A percentile compares a stretch with the other conserved stretches of the same genome.
These are phyloP conservation scores for Australoheros facetus DNA, from an alignment of 2,797 vertebrate genomes.

Conservation along the genomic window DNA sequence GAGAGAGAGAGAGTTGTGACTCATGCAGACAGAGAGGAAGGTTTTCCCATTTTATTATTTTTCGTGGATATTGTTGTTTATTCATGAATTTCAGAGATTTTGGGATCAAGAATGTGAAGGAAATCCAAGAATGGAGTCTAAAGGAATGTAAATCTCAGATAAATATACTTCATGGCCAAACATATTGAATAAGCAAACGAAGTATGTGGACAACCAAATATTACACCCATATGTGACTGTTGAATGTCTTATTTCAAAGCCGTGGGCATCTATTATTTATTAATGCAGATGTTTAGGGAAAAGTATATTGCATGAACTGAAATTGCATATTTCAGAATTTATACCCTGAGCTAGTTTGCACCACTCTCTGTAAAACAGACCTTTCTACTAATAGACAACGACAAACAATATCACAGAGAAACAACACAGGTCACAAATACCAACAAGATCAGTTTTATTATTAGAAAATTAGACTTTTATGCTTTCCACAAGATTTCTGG, in stretches of 20 bases:
- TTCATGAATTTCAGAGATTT: slow-evolving; percentile 3
- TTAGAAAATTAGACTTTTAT: neutral
- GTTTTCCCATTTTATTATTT: neutral
- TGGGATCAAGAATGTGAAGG: neutral
- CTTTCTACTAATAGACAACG: neutral
- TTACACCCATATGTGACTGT: neutral
- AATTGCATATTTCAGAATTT: neutral
- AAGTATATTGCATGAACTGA: neutral
- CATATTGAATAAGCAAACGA: neutral
- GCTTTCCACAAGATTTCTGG: neutral
- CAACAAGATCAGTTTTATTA: neutral
- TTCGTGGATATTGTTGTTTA: neutral
- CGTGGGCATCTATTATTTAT: neutral
- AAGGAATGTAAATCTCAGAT: slow-evolving; percentile 1
- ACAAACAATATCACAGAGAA: neutral
- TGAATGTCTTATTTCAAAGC: neutral
- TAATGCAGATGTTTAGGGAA: neutral
- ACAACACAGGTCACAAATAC: neutral
- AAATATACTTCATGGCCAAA: neutral
- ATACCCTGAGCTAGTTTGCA: neutral
- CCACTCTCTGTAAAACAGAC: neutral
- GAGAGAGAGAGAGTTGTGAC: neutral
- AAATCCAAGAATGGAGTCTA: slow-evolving; percentile 2
- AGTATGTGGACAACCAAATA: neutral
- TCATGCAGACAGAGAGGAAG: neutral